Evolutionary conservation across 2,113 vertebrate genomes (phyloP).

Genomic region (Ochotona princeps): DNA sequence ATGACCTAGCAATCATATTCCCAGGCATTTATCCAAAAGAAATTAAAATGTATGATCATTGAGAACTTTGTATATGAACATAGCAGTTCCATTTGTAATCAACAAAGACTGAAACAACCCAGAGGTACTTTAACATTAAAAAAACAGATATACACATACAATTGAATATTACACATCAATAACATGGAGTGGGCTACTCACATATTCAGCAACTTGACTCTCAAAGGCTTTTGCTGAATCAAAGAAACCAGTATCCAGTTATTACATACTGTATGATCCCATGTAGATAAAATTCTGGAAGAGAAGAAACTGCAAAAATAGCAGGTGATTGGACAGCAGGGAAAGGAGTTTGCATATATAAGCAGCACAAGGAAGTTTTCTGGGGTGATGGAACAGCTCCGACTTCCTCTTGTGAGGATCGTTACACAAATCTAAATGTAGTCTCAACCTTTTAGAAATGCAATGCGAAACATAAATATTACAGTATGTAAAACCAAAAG

Average conservation of each 20-base stretch:
- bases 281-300: background rate
- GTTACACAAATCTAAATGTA: background rate
- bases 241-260: slow-evolving; percentile 12
- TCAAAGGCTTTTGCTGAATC: background rate
- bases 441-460: background rate
- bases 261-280: background rate
- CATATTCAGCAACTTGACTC: background rate
- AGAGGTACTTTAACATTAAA: background rate
- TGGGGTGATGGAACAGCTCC: background rate
- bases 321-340: background rate
- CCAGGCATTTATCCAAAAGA: background rate
- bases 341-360: background rate
- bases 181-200: background rate
- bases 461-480: background rate
- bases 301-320: background rate
- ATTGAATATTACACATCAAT: background rate
- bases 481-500: background rate
- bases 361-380: background rate
- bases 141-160: background rate
- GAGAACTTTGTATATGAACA: background rate
- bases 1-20: background rate
- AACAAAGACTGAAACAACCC: background rate
- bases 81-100: background rate
- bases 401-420: background rate
- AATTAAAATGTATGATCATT: slow-evolving; percentile 22